Conservation (phyloP, 2,113 vertebrate genomes). For the Rhadina sibilatrix region DNA sequence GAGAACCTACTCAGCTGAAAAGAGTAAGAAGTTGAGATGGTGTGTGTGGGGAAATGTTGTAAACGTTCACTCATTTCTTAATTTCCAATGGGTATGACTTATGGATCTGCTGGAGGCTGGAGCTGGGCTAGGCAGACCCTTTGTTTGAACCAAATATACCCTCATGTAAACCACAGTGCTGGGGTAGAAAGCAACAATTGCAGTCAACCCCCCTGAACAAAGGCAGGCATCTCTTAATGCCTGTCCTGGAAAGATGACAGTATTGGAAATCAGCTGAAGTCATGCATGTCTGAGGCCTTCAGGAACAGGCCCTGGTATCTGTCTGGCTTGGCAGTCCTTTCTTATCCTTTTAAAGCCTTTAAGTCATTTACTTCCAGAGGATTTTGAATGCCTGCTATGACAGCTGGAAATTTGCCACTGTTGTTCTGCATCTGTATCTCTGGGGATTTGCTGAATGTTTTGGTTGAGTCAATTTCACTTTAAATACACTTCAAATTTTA, state of each 20-base stretch:
- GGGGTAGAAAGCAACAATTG: neutral
- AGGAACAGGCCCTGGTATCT: neutral
- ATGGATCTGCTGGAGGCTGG: neutral
- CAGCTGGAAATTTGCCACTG: conserved; percentile 45
- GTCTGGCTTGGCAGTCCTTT: conserved; percentile 6
- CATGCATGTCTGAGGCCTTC: neutral
- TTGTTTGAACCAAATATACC: neutral
- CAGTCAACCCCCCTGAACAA: neutral
- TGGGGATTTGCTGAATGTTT: conserved; percentile 39
- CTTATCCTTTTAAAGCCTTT: conserved; percentile 23
- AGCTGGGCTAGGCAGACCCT: neutral
- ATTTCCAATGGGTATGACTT: neutral
- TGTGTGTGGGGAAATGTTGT: neutral
- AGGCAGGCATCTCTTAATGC: neutral
- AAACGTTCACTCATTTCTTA: neutral
- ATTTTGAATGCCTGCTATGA: neutral
- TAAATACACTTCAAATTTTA: conserved; percentile 32
- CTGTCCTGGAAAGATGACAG: neutral
- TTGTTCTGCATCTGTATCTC: conserved; percentile 30
- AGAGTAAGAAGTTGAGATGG: neutral
- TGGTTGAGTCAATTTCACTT: conserved; percentile 44
- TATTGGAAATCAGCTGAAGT: neutral
- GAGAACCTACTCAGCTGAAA: neutral
- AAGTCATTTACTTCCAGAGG: conserved; percentile 26
- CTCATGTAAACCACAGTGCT: neutral